Base-by-base conservation (phyloP, 2,797 vertebrate genomes). In the Odontamblyopus lacepedii region DNA sequence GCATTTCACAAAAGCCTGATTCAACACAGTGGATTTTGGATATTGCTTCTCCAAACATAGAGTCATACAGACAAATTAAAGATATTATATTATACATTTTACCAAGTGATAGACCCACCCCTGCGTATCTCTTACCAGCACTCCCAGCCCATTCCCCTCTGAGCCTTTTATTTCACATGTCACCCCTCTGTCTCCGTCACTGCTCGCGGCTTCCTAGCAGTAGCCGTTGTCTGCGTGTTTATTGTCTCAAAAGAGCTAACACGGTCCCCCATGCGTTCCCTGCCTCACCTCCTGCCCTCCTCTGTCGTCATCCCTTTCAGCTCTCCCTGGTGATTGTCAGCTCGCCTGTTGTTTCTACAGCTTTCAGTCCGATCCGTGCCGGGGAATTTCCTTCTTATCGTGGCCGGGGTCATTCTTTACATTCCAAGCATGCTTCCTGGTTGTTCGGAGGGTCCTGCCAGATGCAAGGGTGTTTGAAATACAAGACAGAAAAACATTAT, bases 341-440 rank as follows among this genome's bases (percentile, higher is more conserved):
- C 41, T 59, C 1, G 66, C 32, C 68, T 75, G 83, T 89, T 91
- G 77, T 83, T 87, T 83, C 81, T 81, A 64, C 71, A 70, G 74
- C 77, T 75, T 85, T 77, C 50, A 72, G 80, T 87, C 69, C 78
- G 69, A 66, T 80, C 76, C 79, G 72, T 64, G 80, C 64, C 11
- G 63, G 81, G 88, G 83, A 87, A 85, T 85, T 90, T 90, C 84
- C 83, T 88, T 82, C 88, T 89, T 90, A 92, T 91, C 93, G 55
- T 70, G 91, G 84, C 88, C 81, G 85, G 81, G 65, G 78, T 75
- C 89, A 93, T 95, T 94, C 92, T 81, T 80, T 55, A 67, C 86
- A 95, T 95, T 93, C 93, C 85, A 85, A 66, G 81, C 88, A 87
- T 92, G 85, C 73, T 89, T 91, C 81, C 81, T 72, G 80, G 78